Conservation (phyloP, 2,888 invertebrate species). For the Hylaea fasciaria region DNA sequence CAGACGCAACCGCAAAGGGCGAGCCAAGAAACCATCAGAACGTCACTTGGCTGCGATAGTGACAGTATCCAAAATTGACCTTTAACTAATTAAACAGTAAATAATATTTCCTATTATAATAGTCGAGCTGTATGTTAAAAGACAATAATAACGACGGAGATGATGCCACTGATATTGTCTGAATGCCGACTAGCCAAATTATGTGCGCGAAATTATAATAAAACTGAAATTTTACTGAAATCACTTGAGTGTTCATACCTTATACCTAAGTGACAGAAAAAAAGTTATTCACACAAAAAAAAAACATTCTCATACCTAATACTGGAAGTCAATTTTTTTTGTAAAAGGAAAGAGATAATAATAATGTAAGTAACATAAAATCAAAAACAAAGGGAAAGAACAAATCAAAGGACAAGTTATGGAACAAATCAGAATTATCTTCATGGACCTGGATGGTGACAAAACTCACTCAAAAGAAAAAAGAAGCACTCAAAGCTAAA, state of each 20-base stretch:
- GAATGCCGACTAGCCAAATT: too few species aligned
- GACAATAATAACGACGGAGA: not conserved
- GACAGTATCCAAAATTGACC: constrained; percentile 42
- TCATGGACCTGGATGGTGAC: too few species aligned
- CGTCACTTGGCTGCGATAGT: constrained; percentile 47
- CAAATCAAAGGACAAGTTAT: too few species aligned
- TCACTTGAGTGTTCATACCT: too few species aligned
- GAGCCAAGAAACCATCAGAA: constrained; percentile 63
- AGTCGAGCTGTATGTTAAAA: not conserved
- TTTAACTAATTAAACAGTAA: constrained; percentile 1
- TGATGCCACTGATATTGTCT: not conserved
- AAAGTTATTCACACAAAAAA: not conserved
- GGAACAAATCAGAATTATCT: too few species aligned
- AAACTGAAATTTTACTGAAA: too few species aligned
- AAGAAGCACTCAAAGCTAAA: too few species aligned
- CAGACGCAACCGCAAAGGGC: constrained; percentile 51
- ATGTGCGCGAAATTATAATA: too few species aligned
- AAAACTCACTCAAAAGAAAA: too few species aligned
- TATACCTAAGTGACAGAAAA: not conserved
- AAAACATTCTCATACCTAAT: not conserved
- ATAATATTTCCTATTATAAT: not conserved
- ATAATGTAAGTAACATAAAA: too few species aligned
- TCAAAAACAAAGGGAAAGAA: too few species aligned
- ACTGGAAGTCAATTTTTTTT: too few species aligned
- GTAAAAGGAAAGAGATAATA: not conserved